A percentile compares a stretch with the other conserved stretches of the same genome.
phyloP scores from a whole-genome alignment of 2,797 vertebrate genomes.

The Schizopygopsis malacanthus region DNA sequence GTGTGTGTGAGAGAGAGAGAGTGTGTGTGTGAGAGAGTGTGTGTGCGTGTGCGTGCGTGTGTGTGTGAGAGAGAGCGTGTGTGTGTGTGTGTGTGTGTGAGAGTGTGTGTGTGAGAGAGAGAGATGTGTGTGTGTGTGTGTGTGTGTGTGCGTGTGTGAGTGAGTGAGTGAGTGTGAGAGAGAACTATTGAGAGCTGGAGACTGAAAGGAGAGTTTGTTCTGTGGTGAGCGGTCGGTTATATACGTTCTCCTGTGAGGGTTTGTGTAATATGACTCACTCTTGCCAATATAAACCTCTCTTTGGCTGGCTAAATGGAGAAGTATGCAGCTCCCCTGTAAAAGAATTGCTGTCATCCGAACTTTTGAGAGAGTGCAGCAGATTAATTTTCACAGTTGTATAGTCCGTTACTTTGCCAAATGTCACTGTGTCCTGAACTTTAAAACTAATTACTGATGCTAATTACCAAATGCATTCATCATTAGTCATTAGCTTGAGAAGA shows the following conservation, averaged over 20 bases:
- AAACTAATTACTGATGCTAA: not conserved
- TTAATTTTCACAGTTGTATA: conserved; percentile 25
- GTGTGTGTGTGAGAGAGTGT: too few relatives aligned
- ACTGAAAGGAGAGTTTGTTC: conserved; percentile 27
- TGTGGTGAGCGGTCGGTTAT: conserved; percentile 41
- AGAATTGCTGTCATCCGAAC: conserved; percentile 68
- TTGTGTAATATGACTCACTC: conserved; percentile 50
- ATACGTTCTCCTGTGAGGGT: conserved; percentile 31
- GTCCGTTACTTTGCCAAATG: conserved; percentile 26
- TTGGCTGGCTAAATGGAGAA: conserved; percentile 72
- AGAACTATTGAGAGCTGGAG: not conserved
- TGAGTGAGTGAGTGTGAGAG: too few relatives aligned
- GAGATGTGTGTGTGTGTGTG: conserved; percentile 12
- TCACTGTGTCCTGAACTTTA: not conserved
- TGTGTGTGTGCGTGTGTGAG: not conserved
- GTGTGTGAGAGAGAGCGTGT: not conserved
- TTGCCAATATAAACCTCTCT: conserved; percentile 77
- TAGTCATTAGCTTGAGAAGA: not conserved
- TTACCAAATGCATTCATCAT: not conserved
- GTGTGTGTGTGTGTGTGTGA: conserved; percentile 32
- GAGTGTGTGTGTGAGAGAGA: not conserved
- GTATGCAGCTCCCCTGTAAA: conserved; percentile 58
- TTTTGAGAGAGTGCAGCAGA: conserved; percentile 16
- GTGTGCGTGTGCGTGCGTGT: not conserved
- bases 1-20: too few relatives aligned